These are phyloP conservation scores for Mormyrops boulengeri DNA, from an alignment of 2,797 vertebrate species.

Conservation along the genomic window DNA sequence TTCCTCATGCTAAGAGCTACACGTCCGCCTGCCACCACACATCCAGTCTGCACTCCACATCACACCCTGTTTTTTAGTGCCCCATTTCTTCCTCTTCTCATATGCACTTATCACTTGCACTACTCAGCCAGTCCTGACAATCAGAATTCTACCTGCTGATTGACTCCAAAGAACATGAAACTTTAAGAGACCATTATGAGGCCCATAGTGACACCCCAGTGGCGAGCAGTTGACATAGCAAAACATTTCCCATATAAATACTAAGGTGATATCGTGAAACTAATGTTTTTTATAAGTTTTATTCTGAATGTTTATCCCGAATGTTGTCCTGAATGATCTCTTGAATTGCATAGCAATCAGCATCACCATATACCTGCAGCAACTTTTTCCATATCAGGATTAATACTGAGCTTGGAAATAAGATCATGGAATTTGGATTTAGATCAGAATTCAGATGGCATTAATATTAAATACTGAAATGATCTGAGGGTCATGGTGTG, in stretches of 20 bases:
- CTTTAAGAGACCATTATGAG: neutral
- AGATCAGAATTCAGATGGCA: neutral
- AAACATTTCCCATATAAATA: neutral
- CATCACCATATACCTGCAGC: neutral
- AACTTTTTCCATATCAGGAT: neutral
- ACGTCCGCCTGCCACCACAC: neutral
- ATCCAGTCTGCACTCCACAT: neutral
- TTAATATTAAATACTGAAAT: constrained; percentile 1
- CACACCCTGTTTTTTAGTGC: neutral
- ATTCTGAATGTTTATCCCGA: neutral
- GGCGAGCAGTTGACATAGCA: neutral
- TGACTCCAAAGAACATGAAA: neutral
- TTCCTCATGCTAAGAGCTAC: neutral
- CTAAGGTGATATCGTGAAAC: neutral
- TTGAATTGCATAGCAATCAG: neutral
- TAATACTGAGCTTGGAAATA: neutral
- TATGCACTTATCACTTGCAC: neutral
- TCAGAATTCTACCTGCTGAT: neutral
- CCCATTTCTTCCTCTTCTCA: neutral
- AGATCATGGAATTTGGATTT: neutral
- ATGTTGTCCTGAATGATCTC: neutral
- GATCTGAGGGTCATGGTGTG: neutral
- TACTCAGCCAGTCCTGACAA: neutral
- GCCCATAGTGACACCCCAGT: neutral
- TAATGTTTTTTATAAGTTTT: neutral